Evolutionary conservation across 2,888 invertebrate species (phyloP).

Genomic region (Chrysolina haemoptera): DNA sequence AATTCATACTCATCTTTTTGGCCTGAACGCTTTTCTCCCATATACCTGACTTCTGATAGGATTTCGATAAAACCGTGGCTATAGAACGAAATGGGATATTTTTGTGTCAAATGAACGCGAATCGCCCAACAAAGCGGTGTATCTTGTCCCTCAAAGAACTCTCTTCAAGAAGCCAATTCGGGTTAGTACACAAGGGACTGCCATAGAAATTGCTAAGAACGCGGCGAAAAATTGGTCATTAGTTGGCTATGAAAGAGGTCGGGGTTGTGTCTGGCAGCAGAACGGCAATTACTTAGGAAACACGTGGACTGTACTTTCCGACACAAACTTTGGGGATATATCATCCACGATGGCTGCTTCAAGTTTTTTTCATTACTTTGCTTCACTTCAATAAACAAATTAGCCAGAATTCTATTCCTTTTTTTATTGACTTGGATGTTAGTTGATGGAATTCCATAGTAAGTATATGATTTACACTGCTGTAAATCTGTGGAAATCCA

Average conservation of each 20-base stretch:
- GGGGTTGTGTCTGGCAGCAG: constrained; percentile 14
- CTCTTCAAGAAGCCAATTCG: constrained; percentile 15
- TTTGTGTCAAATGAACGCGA: constrained; percentile 43
- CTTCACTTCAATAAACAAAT: background rate
- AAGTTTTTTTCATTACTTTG: too few species aligned
- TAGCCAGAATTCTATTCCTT: too few species aligned
- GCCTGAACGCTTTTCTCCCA: constrained; percentile 36
- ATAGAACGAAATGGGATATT: constrained; percentile 44
- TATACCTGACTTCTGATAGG: constrained; percentile 35
- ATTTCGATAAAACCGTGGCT: constrained; percentile 44
- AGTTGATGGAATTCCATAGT: too few species aligned
- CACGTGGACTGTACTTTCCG: background rate
- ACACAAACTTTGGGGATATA: background rate
- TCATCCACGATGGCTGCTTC: background rate
- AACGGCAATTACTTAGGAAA: background rate
- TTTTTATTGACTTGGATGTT: too few species aligned
- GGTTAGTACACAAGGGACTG: constrained; percentile 21
- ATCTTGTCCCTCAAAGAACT: constrained; percentile 20
- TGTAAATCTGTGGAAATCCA: too few species aligned
- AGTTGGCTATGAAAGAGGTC: constrained; percentile 10
- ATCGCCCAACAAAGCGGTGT: constrained; percentile 44
- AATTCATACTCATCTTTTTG: background rate
- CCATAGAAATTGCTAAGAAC: constrained; percentile 20
- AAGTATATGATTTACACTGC: too few species aligned
- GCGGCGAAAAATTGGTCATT: constrained; percentile 23